Base-by-base conservation (phyloP, 2,888 invertebrate species). In the Mythimna pallens region DNA sequence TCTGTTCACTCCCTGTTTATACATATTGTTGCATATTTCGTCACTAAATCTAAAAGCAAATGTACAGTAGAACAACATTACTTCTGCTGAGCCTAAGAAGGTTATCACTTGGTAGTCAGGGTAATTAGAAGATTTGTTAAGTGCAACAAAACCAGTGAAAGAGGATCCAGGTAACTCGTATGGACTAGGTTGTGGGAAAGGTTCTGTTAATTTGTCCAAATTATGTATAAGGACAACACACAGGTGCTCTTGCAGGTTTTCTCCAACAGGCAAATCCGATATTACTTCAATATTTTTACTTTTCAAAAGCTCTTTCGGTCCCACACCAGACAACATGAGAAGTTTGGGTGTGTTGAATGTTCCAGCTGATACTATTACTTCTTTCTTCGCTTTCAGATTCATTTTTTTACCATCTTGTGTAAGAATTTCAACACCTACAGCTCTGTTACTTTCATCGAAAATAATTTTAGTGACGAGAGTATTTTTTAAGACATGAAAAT, bases 11-110 rank as follows among this genome's bases (percentile, higher is more conserved):
- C 81, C 81, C 20, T 82, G 65, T 4, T 65, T 66, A 3, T 76
- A 78, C 75, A 91, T 79, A 30, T 82, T 84, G 59, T 88, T 70
- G 62, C 89, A 89, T 34, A 90, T 70, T 7, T 84, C 83, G 12
- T 89, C 75, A 9, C 86, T 97, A 96, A 78, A 97, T 94, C 30
- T 96, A 92, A 85, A 92, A 95, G 90, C 97, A 96, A 62, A 97
- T 93, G 76, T 63, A 43, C 89, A 89, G n/a, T 82, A 91, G 34
- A 69, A 89, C 88, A 52, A 72, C 74, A 74, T 81, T 3, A 65
- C 8, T 73, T 81, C 81, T 34, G 78, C 78, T 50, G 64, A 71
- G 25, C 69, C 75, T 64, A 76, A 76, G 52, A 70, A 84, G n/a
- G 79, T 86, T 62, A 80, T 81, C 12, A 70, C 70, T 73, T 86